Base-by-base conservation (phyloP, 2,113 vertebrate species). In the Terrapene triunguis region DNA sequence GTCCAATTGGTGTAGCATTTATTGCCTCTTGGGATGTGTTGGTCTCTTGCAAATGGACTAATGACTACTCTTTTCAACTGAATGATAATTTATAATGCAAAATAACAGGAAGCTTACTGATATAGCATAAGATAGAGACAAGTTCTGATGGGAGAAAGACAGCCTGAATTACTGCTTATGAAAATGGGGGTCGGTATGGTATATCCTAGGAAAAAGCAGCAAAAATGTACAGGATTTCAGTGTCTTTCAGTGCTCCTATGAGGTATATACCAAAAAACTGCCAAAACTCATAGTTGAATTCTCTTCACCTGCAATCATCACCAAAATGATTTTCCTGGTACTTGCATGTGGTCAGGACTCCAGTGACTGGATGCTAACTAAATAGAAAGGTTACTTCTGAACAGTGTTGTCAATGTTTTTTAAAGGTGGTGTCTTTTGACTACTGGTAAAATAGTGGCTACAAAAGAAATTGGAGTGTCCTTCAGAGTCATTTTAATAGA, bases 1-100 rank as follows among this genome's bases (percentile, higher is more conserved):
- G 0, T 92, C 62, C 85, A 96, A 90, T 88, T 93, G 88, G 79
- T 92, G 0, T 2, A 17, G 80, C 95, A 80, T 55, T 90, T 92
- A 91, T 69, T 87, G 81, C 42, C 90, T 88, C 95, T 94, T 78
- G 65, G n/a, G 24, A 21, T 59, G 83, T 94, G 59, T 8, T 16
- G 1, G 62, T 38, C 35, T 85, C 88, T 86, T 25, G 85, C 24
- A 11, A 38, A 6, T 22, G 5, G 24, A 13, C 54, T 76, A 62
- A 38, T 10, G 19, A 38, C 88, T 69, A 25, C 24, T 85, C 29
- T 62, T 95, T 94, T 65, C 53, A 27, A 74, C 65, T 83, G 72
- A 92, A 48, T 1, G 10, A 10, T 85, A 87, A 83, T 65, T 92
- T 1, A 7, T 53, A 57, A n/a, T 10, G 10, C 84, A 96, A 87